phyloP scores from a whole-genome alignment of 2,797 vertebrate genomes.

The Spinus pinus region DNA sequence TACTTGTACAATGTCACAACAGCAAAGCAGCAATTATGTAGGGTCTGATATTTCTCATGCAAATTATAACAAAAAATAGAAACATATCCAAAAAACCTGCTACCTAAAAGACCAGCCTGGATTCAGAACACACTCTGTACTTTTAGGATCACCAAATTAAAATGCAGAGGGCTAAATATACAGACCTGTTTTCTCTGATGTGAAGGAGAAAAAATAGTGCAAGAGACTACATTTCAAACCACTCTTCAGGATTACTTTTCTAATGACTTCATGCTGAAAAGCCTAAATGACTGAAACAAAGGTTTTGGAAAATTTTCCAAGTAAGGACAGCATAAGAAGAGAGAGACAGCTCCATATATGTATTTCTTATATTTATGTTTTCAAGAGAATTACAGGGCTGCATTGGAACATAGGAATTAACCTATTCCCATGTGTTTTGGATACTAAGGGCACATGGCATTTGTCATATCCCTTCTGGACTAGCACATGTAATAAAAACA shows the following conservation, averaged over 20 bases:
- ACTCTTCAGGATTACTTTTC: slow-evolving; percentile 52
- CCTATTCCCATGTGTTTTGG: slow-evolving; percentile 19
- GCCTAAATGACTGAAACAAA: slow-evolving; percentile 34
- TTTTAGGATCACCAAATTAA: slow-evolving; percentile 62
- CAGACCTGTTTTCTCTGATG: slow-evolving; percentile 24
- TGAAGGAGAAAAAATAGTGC: neutral
- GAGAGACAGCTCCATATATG: neutral
- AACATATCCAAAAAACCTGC: slow-evolving; percentile 43
- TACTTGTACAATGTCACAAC: slow-evolving; percentile 51
- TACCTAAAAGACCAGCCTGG: slow-evolving; percentile 46
- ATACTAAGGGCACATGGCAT: slow-evolving; percentile 12
- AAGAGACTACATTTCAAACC: slow-evolving; percentile 57
- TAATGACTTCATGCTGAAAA: slow-evolving; percentile 60
- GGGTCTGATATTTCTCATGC: slow-evolving; percentile 67
- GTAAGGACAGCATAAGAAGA: neutral
- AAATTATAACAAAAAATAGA: slow-evolving; percentile 57
- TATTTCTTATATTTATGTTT: slow-evolving; percentile 40
- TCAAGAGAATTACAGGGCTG: slow-evolving; percentile 6
- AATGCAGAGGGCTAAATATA: slow-evolving; percentile 19
- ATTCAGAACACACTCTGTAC: slow-evolving; percentile 54
- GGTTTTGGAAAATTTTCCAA: slow-evolving; percentile 37
- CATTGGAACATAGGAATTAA: slow-evolving; percentile 24
- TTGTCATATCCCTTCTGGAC: slow-evolving; percentile 28
- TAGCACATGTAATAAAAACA: slow-evolving; percentile 55
- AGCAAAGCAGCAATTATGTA: slow-evolving; percentile 69